phyloP scores from a whole-genome alignment of 2,797 vertebrate species.

The Paguma larvata region DNA sequence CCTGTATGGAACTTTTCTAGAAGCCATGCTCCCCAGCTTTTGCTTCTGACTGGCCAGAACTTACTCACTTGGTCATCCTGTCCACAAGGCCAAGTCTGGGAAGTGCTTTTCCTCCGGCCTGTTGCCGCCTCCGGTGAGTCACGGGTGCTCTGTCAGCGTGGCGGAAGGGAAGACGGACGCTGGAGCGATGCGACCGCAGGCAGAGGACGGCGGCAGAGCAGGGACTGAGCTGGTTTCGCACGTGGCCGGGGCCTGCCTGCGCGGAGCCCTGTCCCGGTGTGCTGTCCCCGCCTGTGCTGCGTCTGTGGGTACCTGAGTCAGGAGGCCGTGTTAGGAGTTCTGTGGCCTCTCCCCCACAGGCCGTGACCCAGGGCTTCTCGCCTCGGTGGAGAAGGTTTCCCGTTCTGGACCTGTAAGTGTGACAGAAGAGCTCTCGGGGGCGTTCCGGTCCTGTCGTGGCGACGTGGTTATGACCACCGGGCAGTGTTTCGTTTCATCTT shows the following conservation, averaged over 20 bases:
- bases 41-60: neutral
- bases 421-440: too few species aligned
- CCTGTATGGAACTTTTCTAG: neutral
- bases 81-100: neutral
- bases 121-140: neutral
- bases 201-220: neutral
- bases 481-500: neutral
- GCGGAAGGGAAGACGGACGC: neutral
- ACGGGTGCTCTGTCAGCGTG: neutral
- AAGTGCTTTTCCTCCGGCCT: neutral
- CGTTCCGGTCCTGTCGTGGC: neutral
- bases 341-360: neutral
- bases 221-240: neutral
- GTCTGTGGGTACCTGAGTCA: neutral
- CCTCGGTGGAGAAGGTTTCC: neutral
- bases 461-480: neutral
- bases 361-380: too few species aligned
- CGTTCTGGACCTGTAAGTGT: neutral
- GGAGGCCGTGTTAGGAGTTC: neutral
- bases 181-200: neutral
- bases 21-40: neutral
- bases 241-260: neutral
- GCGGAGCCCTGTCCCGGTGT: neutral
- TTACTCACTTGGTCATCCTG: neutral
- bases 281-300: too few species aligned